Evolutionary conservation across 1,140 invertebrate genomes (phyloP).

Genomic region (Scaptomyza pallida): DNA sequence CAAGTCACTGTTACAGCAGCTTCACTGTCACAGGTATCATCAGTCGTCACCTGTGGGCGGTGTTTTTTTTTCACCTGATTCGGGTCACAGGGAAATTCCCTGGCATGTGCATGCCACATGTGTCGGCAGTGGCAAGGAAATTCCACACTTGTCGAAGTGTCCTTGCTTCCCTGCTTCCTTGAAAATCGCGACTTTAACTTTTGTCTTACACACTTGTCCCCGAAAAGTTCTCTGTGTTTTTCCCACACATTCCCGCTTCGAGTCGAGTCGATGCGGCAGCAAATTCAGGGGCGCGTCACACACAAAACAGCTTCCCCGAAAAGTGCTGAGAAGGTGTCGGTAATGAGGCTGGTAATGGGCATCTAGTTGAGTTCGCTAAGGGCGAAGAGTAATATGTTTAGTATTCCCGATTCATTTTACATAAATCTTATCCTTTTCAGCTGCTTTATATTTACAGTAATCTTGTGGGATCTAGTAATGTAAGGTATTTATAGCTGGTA

Average conservation of each 20-base stretch:
- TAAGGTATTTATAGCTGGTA: no score
- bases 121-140: conserved; percentile 25
- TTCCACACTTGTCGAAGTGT: conserved; percentile 47
- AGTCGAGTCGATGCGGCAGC: neutral
- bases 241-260: conserved; percentile 17
- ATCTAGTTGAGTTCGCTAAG: no score
- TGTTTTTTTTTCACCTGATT: neutral
- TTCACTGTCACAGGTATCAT: neutral
- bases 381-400: no score
- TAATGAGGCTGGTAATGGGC: neutral
- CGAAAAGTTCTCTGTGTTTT: conserved; percentile 32
- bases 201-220: conserved; percentile 39
- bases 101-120: conserved; percentile 49
- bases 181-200: conserved; percentile 46
- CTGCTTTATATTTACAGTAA: no score
- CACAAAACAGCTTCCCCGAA: conserved; percentile 11
- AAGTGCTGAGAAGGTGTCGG: neutral
- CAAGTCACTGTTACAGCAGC: neutral
- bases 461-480: no score
- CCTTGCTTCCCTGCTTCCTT: conserved; percentile 48
- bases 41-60: conserved; percentile 36
- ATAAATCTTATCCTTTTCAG: no score
- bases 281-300: conserved; percentile 16
- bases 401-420: no score
- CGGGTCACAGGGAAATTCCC: conserved; percentile 33